A percentile compares a stretch with the other conserved stretches of the same genome.
Conservation (phyloP, 1,140 invertebrate genomes). For the Carposina sasakii region DNA sequence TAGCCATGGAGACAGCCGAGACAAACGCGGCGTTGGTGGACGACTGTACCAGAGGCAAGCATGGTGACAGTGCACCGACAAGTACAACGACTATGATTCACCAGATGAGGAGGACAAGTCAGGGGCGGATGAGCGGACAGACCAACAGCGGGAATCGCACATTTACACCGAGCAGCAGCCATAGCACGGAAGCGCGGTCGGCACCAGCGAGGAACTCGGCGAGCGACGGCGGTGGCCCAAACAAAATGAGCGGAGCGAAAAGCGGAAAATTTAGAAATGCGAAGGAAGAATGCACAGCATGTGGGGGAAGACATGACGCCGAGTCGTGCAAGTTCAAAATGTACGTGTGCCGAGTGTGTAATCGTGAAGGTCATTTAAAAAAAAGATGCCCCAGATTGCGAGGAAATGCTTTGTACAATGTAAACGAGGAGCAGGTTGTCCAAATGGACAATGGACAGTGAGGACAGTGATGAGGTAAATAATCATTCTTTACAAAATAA, state of each 20-base stretch:
- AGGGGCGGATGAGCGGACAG: too few relatives aligned
- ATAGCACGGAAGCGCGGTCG: neutral
- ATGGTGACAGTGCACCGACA: too few relatives aligned
- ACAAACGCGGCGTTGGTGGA: neutral
- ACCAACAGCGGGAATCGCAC: neutral
- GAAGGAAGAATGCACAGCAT: neutral
- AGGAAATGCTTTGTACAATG: neutral
- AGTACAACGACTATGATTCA: too few relatives aligned
- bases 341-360: neutral
- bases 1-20: neutral
- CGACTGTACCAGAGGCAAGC: neutral
- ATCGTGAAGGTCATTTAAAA: neutral
- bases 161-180: neutral
- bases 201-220: neutral
- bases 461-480: too few relatives aligned
- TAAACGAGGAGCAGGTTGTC: neutral
- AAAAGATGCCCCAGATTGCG: neutral
- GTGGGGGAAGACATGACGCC: neutral
- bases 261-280: neutral
- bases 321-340: neutral
- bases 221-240: neutral
- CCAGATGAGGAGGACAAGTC: too few relatives aligned
- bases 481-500: too few relatives aligned
- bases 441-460: constrained; percentile 3
- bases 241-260: neutral